A percentile compares a stretch with the other conserved stretches of the same genome.
Evolutionary conservation across 2,113 vertebrate genomes (phyloP).

Genomic region (Leiothrix lutea): DNA sequence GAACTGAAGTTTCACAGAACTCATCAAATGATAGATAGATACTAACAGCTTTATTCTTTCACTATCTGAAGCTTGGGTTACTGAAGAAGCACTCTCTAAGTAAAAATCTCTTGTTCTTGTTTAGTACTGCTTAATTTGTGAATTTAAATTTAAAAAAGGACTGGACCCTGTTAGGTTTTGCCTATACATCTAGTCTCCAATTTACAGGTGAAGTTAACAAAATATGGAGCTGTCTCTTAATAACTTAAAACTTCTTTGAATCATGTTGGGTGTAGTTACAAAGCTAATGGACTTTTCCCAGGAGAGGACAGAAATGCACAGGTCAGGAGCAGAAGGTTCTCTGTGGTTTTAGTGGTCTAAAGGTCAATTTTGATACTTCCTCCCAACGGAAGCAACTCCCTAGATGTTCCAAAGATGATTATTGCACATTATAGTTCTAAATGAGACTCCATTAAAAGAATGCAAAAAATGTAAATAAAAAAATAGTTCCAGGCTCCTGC

Average conservation of each 20-base stretch:
- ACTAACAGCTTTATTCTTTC: neutral
- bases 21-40: neutral
- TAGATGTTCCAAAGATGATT: neutral
- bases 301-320: neutral
- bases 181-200: neutral
- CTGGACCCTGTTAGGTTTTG: neutral
- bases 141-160: neutral
- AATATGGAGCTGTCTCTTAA: neutral
- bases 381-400: fast-evolving
- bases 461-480: neutral
- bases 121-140: neutral
- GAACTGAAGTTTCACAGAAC: neutral
- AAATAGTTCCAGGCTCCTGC: neutral
- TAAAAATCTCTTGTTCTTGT: neutral
- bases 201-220: neutral
- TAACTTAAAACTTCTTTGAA: neutral
- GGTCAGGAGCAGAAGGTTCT: neutral
- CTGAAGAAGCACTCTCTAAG: neutral
- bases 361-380: neutral
- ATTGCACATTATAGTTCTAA: neutral
- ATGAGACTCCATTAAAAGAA: neutral
- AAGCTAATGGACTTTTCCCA: neutral
- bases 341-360: neutral
- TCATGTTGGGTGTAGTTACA: neutral
- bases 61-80: neutral